Percentiles rank a stretch among this genome's conserved stretches.
Conservation (phyloP, 2,888 invertebrate genomes). For the Ommatoiulus sabulosus region DNA sequence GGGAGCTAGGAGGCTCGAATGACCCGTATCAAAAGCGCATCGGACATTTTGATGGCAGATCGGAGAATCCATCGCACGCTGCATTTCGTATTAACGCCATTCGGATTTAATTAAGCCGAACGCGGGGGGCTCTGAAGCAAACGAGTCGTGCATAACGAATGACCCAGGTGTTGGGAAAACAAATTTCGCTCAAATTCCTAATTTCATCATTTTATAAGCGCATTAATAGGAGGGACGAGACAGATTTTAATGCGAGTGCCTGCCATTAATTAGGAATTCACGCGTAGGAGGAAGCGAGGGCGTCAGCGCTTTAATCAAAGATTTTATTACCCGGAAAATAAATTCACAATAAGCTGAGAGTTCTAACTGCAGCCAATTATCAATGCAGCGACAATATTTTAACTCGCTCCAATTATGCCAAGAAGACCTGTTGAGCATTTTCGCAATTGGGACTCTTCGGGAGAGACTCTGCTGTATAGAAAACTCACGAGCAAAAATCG, state of each 20-base stretch:
- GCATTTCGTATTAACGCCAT: neutral
- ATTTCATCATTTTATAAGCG: slow-evolving; percentile 29
- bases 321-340: neutral
- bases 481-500: too few relatives aligned
- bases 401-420: too few relatives aligned
- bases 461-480: too few relatives aligned
- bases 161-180: neutral
- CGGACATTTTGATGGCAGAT: neutral
- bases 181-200: slow-evolving; percentile 16
- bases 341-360: neutral
- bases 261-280: neutral
- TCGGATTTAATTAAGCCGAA: slow-evolving; percentile 36
- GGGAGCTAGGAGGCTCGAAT: neutral
- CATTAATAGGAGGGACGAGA: slow-evolving; percentile 4
- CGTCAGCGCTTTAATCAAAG: neutral
- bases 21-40: slow-evolving; percentile 15
- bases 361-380: too few relatives aligned
- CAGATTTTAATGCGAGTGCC: neutral
- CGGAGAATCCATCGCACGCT: neutral
- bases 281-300: neutral
- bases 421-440: too few relatives aligned
- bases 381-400: too few relatives aligned
- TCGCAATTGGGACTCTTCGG: too few relatives aligned
- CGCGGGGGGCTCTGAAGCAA: neutral
- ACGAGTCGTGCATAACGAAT: slow-evolving; percentile 26